phyloP scores from a whole-genome alignment of 30 jellyfish, hydroid and myxozoan genomes.

The Hydractinia echinata region DNA sequence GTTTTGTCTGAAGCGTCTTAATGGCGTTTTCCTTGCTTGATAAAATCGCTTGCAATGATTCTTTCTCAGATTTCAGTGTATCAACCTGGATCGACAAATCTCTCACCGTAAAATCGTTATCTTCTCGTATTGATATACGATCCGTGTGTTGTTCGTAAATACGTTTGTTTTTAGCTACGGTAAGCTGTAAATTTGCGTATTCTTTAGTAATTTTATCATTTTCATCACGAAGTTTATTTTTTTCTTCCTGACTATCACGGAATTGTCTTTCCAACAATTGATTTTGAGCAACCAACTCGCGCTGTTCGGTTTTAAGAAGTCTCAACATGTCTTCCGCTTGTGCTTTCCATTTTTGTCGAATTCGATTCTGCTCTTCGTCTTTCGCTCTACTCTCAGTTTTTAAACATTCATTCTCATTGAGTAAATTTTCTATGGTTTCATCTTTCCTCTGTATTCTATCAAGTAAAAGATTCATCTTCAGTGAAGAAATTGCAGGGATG shows the following conservation, averaged over 20 bases:
- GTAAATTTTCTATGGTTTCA: background rate
- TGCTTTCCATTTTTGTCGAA: conserved; percentile 5
- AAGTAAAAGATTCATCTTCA: background rate
- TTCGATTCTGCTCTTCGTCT: conserved; percentile 22
- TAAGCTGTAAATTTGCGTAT: background rate
- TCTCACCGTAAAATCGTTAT: no score
- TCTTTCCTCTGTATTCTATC: background rate
- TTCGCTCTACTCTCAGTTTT: background rate
- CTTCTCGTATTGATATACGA: no score
- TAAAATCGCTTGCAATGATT: background rate
- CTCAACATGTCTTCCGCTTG: conserved; percentile 16
- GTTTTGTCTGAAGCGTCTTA: background rate
- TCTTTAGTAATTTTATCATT: background rate
- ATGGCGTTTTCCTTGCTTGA: background rate
- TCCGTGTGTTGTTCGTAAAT: background rate
- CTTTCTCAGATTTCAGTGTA: background rate
- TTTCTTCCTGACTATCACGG: background rate
- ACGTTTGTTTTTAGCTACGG: background rate
- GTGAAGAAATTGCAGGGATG: background rate
- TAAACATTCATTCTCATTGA: background rate
- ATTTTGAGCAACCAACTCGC: conserved; percentile 1
- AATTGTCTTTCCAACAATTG: conserved; percentile 12
- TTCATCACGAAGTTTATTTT: background rate
- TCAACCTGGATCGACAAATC: background rate
- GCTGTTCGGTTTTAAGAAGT: background rate